Base-by-base conservation (phyloP, 2,797 vertebrate genomes). In the Bovichtus variegatus region DNA sequence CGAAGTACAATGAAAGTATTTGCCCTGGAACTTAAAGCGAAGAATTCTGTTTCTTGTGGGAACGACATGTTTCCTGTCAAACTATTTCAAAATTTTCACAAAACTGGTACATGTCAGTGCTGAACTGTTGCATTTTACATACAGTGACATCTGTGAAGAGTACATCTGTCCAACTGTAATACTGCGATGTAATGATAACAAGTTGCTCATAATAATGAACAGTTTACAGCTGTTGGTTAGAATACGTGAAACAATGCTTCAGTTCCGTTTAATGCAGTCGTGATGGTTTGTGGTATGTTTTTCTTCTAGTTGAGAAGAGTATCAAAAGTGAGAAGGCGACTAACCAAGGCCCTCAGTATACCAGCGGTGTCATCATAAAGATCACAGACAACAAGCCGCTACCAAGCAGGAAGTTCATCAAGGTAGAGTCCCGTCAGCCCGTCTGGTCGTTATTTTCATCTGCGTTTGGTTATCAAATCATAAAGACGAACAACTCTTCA, bases 311-410 rank as follows among this genome's bases (percentile, higher is more conserved):
- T 18, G 74, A 81, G 10, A 25, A 82, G 51, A 50, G 47, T 75
- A 84, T 89, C 41, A 87, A 74, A 70, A 82, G 71, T 18, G 95
- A 95, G 74, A 97, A 95, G 73, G 89, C 74, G 10, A 83, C 58
- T 6, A 86, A 93, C 25, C 87, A 89, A 36, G 97, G 98, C 8
- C 98, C 98, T 13, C 96, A 95, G 92, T 99, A 98, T 66, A 91
- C 94, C 77, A 96, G 94, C 7, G 98, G 98, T 19, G 97, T 99
- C 89, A 99, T 99, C 81, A 78, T 99, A 90, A 99, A 99, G 95
- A 96, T 99, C 63, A 89, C 96, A 58, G 95, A 97, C 89, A 84
- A 55, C 1, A 97, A 97, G 62, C 95, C 96, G 27, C 92, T 99
- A 34, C 97, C 97, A 19, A 95, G 91, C 88, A 96, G 97, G 89